Conservation (phyloP, 2,888 invertebrate genomes). For the Conistra vaccinii region DNA sequence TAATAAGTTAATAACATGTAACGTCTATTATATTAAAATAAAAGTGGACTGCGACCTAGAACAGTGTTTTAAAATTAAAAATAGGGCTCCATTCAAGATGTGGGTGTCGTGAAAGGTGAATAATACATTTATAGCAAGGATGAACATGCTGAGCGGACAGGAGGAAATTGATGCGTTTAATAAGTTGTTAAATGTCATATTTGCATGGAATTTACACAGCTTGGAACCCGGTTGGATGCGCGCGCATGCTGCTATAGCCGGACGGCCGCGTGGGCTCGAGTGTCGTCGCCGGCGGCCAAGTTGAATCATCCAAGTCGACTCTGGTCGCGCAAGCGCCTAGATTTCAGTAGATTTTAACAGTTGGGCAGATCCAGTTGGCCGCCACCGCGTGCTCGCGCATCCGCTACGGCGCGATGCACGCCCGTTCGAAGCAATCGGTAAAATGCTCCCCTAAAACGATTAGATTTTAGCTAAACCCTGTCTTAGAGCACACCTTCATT, state of each 20-base stretch:
- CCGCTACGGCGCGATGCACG: background rate
- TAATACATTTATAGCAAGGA: background rate
- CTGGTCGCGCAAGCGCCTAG: background rate
- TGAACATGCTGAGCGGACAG: background rate
- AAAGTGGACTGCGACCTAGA: background rate
- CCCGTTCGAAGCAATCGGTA: background rate
- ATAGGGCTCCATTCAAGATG: background rate
- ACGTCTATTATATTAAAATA: background rate
- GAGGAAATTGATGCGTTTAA: background rate
- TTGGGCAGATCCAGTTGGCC: background rate
- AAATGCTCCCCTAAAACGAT: background rate
- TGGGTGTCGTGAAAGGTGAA: background rate
- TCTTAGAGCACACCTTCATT: too few species aligned
- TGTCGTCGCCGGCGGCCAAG: background rate
- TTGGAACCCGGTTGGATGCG: background rate
- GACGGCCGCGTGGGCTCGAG: too few species aligned
- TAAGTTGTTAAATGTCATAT: background rate
- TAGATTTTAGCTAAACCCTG: too few species aligned
- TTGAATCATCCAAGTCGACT: background rate
- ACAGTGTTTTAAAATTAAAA: background rate
- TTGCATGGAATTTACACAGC: background rate
- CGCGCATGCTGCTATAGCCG: too few species aligned
- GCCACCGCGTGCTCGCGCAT: background rate
- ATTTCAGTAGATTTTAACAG: background rate
- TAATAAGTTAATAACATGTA: background rate